Conservation (phyloP, 2,113 vertebrate species). For the Chrysochloris asiatica region DNA sequence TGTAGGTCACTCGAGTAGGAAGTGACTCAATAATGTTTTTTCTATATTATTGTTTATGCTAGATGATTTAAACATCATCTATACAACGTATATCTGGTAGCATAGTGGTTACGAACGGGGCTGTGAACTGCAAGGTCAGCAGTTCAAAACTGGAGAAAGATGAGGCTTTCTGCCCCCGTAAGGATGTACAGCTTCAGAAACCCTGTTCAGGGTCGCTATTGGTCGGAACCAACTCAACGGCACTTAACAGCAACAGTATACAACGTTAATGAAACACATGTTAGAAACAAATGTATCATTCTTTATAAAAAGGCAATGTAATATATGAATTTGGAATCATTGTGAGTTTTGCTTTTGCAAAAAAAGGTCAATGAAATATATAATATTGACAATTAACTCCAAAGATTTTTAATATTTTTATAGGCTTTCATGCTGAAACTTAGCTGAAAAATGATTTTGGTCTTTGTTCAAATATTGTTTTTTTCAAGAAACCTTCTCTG, state of each 20-base stretch:
- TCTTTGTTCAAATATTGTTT: neutral
- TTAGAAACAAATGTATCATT: neutral
- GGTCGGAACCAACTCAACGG: too few relatives aligned
- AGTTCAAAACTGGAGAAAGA: too few relatives aligned
- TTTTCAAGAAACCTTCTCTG: neutral
- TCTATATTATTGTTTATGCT: neutral
- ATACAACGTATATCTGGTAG: too few relatives aligned
- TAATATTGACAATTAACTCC: neutral
- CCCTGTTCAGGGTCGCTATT: too few relatives aligned
- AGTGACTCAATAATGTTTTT: neutral
- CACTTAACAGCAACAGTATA: too few relatives aligned
- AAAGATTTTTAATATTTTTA: neutral
- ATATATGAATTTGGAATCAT: constrained; percentile 21
- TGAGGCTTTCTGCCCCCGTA: too few relatives aligned
- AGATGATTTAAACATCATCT: neutral
- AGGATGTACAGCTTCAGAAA: too few relatives aligned
- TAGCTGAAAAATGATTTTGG: neutral
- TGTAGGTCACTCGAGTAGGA: too few relatives aligned
- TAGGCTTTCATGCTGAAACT: neutral
- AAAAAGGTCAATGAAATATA: neutral
- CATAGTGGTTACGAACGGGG: too few relatives aligned
- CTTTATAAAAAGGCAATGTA: neutral
- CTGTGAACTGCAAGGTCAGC: too few relatives aligned
- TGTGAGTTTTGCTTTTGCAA: neutral
- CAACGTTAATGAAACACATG: constrained; percentile 25